phyloP scores from a whole-genome alignment of 2,797 vertebrate species.

The Sphenodon punctatus region DNA sequence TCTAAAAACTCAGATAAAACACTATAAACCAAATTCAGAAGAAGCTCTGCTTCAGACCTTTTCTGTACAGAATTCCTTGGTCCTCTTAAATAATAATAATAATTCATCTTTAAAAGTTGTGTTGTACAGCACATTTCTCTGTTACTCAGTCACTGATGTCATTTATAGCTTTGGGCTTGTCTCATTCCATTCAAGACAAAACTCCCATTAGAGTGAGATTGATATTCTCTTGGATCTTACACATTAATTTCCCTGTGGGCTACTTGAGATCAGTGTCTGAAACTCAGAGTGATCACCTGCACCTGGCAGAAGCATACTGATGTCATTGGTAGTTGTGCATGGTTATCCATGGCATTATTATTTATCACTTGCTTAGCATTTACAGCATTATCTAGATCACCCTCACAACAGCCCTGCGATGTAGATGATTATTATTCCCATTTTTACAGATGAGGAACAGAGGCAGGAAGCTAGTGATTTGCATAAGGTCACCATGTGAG shows the following conservation, averaged over 20 bases:
- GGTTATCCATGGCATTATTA: neutral
- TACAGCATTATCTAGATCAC: too few species aligned
- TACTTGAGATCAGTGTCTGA: neutral
- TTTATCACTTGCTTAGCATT: too few species aligned
- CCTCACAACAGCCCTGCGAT: too few species aligned
- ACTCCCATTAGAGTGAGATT: neutral
- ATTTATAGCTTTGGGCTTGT: neutral
- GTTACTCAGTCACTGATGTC: conserved; percentile 11
- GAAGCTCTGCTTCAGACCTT: too few species aligned
- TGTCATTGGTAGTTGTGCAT: neutral
- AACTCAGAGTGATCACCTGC: neutral
- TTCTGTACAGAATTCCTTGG: too few species aligned
- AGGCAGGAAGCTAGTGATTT: too few species aligned
- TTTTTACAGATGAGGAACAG: too few species aligned
- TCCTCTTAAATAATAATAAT: too few species aligned
- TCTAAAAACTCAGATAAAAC: too few species aligned
- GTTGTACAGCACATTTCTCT: conserved; percentile 12
- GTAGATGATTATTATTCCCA: too few species aligned
- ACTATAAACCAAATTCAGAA: too few species aligned
- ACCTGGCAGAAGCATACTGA: neutral
- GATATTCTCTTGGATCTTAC: conserved; percentile 9
- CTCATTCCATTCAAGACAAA: neutral
- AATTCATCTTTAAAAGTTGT: conserved; percentile 34
- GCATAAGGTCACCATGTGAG: too few species aligned
- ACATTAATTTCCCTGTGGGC: conserved; percentile 1